Percentiles rank a stretch among this genome's conserved stretches.
These are phyloP conservation scores for Pangasianodon hypophthalmus DNA, from an alignment of 2,113 vertebrate genomes.

Conservation along the genomic window DNA sequence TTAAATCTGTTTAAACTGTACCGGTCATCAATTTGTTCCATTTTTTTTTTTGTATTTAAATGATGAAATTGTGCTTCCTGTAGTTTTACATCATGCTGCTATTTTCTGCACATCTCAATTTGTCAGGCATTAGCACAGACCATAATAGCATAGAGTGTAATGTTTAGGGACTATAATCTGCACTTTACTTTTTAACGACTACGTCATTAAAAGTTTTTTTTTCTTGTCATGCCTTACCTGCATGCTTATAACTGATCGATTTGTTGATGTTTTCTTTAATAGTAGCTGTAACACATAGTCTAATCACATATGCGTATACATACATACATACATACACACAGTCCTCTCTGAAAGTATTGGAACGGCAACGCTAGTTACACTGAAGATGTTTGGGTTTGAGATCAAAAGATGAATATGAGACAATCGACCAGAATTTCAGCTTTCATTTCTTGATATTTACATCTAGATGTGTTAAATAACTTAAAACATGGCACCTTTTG, in stretches of 20 bases:
- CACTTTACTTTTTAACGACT: not conserved
- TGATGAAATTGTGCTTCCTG: not conserved
- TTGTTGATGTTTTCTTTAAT: not conserved
- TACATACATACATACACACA: not conserved
- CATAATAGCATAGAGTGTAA: not conserved
- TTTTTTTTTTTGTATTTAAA: not conserved
- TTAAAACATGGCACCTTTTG: too few relatives aligned
- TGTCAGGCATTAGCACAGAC: not conserved
- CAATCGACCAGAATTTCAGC: too few relatives aligned
- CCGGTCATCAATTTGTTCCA: not conserved
- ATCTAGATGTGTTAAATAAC: too few relatives aligned
- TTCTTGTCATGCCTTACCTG: not conserved
- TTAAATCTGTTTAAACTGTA: not conserved
- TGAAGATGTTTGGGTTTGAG: not conserved
- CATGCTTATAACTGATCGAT: not conserved
- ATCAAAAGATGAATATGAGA: too few relatives aligned
- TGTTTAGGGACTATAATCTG: not conserved
- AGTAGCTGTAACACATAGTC: not conserved
- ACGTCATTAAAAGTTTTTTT: not conserved
- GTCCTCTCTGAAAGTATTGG: too few relatives aligned
- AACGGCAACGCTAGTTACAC: not conserved
- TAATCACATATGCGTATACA: not conserved
- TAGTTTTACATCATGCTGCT: not conserved
- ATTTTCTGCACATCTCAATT: not conserved
- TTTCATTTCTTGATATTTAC: too few relatives aligned